These are phyloP conservation scores for Alauda arvensis DNA, from an alignment of 2,797 vertebrate genomes.

Conservation along the genomic window DNA sequence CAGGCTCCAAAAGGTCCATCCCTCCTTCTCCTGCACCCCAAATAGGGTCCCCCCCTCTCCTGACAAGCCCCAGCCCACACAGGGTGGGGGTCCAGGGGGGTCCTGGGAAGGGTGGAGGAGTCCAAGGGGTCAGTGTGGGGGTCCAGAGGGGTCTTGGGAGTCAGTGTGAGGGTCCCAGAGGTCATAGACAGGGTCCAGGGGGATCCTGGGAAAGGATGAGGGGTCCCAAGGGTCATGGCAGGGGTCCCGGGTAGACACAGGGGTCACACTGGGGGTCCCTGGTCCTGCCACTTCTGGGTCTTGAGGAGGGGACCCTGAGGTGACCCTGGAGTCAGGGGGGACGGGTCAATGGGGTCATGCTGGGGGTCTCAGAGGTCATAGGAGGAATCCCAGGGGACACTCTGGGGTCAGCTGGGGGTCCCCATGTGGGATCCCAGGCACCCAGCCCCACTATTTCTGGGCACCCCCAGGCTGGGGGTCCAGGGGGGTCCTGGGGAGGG, in stretches of 20 bases:
- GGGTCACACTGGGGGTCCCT: neutral
- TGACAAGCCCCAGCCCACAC: neutral
- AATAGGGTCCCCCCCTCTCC: neutral
- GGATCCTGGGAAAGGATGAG: too few relatives aligned
- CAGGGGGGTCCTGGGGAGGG: neutral
- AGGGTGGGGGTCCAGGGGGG: neutral
- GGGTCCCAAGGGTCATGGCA: neutral
- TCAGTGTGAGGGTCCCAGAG: neutral
- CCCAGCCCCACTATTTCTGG: fast-evolving
- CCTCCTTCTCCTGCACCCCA: neutral
- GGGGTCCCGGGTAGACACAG: neutral
- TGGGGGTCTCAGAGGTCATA: neutral
- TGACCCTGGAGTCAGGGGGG: neutral
- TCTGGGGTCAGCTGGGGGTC: neutral
- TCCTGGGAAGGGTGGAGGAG: neutral
- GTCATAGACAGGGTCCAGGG: neutral
- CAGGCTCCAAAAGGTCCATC: neutral
- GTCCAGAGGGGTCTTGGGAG: too few relatives aligned
- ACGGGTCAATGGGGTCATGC: neutral
- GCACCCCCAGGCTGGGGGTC: neutral
- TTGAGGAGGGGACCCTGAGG: neutral
- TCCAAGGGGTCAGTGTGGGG: neutral
- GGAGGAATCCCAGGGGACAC: neutral
- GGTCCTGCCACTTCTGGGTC: neutral
- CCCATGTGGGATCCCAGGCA: too few relatives aligned